A percentile compares a stretch with the other conserved stretches of the same genome.
phyloP scores from a whole-genome alignment of 2,113 vertebrate genomes.

The Thalassoma bifasciatum region DNA sequence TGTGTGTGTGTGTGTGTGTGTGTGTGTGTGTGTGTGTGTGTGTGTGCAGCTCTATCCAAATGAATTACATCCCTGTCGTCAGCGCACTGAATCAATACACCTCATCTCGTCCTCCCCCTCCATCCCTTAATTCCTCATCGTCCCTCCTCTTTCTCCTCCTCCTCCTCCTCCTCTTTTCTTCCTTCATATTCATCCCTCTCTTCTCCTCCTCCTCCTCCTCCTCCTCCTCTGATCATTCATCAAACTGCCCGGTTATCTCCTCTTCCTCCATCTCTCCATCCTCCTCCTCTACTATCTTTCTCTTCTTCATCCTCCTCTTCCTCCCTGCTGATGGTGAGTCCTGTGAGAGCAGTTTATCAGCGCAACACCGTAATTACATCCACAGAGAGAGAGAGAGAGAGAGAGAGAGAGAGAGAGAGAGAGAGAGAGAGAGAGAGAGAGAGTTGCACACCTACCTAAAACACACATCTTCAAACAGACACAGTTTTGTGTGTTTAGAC shows the following conservation, averaged over 20 bases:
- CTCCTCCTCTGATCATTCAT: not conserved
- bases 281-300: not conserved
- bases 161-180: too few relatives aligned
- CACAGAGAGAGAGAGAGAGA: too few relatives aligned
- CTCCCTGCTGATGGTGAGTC: slow-evolving; percentile 19
- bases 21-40: slow-evolving; percentile 19
- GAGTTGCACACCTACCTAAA: too few relatives aligned
- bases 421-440: too few relatives aligned
- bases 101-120: slow-evolving; percentile 16
- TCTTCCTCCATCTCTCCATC: not conserved
- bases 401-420: too few relatives aligned
- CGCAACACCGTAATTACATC: slow-evolving; percentile 56
- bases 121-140: not conserved
- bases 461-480: too few relatives aligned
- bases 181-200: too few relatives aligned
- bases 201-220: not conserved
- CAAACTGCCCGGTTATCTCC: not conserved
- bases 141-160: too few relatives aligned
- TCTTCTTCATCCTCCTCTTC: not conserved
- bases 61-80: slow-evolving; percentile 48
- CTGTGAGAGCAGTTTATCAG: slow-evolving; percentile 61
- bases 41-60: slow-evolving; percentile 2
- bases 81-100: slow-evolving; percentile 35
- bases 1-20: slow-evolving; percentile 17
- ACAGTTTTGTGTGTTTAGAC: too few relatives aligned